Conservation (phyloP, 1,140 invertebrate genomes). For the Ruditapes philippinarum region DNA sequence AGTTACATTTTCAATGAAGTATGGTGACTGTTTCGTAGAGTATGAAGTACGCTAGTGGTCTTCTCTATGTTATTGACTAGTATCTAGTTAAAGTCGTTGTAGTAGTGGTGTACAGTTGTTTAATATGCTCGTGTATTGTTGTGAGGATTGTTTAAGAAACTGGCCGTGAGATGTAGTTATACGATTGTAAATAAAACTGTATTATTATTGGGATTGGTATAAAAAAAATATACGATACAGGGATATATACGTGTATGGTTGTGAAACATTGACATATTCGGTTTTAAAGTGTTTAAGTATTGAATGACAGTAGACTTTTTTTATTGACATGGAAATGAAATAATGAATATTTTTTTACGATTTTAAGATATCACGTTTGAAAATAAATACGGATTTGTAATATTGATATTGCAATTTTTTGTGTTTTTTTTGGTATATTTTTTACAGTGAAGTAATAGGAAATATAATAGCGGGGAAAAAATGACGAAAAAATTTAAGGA, state of each 20-base stretch:
- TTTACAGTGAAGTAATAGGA: too few relatives aligned
- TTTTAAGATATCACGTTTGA: too few relatives aligned
- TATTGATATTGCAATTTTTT: too few relatives aligned
- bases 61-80: neutral
- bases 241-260: slow-evolving; percentile 6
- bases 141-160: neutral
- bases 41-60: slow-evolving; percentile 22
- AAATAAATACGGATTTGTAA: too few relatives aligned
- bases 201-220: neutral
- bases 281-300: neutral
- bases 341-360: too few relatives aligned
- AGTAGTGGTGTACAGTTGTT: neutral
- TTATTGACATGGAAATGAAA: too few relatives aligned
- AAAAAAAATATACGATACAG: neutral
- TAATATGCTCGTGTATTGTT: slow-evolving; percentile 20
- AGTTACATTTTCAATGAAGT: neutral
- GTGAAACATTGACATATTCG: neutral
- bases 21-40: slow-evolving; percentile 20
- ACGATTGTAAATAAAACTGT: too few relatives aligned
- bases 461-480: too few relatives aligned
- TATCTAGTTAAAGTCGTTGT: slow-evolving; percentile 20
- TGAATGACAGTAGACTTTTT: too few relatives aligned
- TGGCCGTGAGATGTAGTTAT: neutral
- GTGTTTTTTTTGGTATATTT: too few relatives aligned
- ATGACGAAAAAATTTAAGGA: too few relatives aligned